Evolutionary conservation across 2,888 invertebrate genomes (phyloP).

Genomic region (Panopea generosa): DNA sequence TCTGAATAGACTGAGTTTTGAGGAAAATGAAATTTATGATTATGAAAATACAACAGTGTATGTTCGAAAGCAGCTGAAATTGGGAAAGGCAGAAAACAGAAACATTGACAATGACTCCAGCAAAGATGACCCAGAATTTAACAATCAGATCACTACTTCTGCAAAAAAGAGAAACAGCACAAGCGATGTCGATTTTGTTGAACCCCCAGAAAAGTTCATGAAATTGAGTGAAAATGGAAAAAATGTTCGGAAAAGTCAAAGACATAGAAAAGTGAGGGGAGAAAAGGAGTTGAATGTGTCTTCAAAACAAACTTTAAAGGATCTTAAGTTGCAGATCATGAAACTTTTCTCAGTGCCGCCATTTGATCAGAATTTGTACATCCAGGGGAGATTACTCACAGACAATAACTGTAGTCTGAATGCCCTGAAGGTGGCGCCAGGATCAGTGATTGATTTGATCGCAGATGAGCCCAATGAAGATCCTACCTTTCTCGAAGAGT

Average conservation of each 20-base stretch:
- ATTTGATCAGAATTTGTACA: slow-evolving; percentile 84
- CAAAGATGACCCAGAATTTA: slow-evolving; percentile 64
- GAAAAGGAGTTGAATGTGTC: slow-evolving; percentile 85
- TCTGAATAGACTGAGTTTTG: slow-evolving; percentile 70
- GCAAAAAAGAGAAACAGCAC: slow-evolving; percentile 39
- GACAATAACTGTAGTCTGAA: slow-evolving; percentile 73
- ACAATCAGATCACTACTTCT: slow-evolving; percentile 17
- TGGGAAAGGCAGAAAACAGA: slow-evolving; percentile 34
- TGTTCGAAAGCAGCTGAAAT: slow-evolving; percentile 69
- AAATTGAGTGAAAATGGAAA: slow-evolving; percentile 48
- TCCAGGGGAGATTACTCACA: slow-evolving; percentile 79
- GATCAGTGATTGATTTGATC: slow-evolving; percentile 68
- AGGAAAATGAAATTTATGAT: slow-evolving; percentile 75
- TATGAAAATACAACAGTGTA: slow-evolving; percentile 80
- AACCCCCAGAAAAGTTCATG: slow-evolving; percentile 68
- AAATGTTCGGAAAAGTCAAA: slow-evolving; percentile 81
- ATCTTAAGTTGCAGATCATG: slow-evolving; percentile 86
- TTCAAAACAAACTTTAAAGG: slow-evolving; percentile 84
- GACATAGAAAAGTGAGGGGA: slow-evolving; percentile 84
- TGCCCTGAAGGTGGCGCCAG: slow-evolving; percentile 61
- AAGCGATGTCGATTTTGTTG: slow-evolving; percentile 35
- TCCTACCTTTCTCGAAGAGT: slow-evolving; percentile 80
- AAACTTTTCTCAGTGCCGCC: slow-evolving; percentile 85
- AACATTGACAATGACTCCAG: slow-evolving; percentile 44
- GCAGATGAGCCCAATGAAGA: slow-evolving; percentile 83